Evolutionary conservation across 1,140 invertebrate species (phyloP), one percentile per base, ranked within the genome.

Genomic region (Geopemphigus sp.): DNA sequence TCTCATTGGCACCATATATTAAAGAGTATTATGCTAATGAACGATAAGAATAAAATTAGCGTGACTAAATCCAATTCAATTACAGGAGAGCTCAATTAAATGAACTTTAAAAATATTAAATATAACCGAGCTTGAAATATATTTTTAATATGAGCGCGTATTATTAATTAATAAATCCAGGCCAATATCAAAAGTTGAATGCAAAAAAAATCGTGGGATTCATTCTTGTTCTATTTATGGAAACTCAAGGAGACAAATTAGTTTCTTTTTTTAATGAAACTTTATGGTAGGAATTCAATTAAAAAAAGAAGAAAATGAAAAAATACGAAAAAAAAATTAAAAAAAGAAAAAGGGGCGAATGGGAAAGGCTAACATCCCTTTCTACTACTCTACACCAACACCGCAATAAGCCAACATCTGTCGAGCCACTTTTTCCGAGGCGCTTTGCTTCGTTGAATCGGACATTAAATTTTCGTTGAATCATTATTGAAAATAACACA

Each of bases 251-350:
- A 78, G 57, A 78, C 56, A 78, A 78, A 78, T 78, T 78, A 78
- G 74, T 78, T 78, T 78, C 74, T 78, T 61, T 76, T 54, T 19
- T 29, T 63, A 63, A 61, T 78, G 57, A 78, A 78, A 78, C 39
- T 63, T 78, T 26, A 57, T 78, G 56, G 74, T 47, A 59, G 0
- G 61, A 78, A 78, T 78, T 78, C 56, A 78, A 78, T 78, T 78
- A 78, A 15, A 78, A 47, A 63, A 78, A 59, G 22, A 73, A 63
- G 24, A 63, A 5, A 39, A 78, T 76, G 22, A 47, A 39, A 45
- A 74, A 74, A 22, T 11, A 45, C 1, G 47, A 47, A 70, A 39
- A n/a, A 39, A 66, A 66, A 66, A 66, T 66, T 22, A 59, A 59
- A 11, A 39, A 59, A 11, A 45, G 1, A 78, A 78, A 78, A 50